phyloP scores from a whole-genome alignment of 1,140 invertebrate species.

The Pseudobourletiella spinata region DNA sequence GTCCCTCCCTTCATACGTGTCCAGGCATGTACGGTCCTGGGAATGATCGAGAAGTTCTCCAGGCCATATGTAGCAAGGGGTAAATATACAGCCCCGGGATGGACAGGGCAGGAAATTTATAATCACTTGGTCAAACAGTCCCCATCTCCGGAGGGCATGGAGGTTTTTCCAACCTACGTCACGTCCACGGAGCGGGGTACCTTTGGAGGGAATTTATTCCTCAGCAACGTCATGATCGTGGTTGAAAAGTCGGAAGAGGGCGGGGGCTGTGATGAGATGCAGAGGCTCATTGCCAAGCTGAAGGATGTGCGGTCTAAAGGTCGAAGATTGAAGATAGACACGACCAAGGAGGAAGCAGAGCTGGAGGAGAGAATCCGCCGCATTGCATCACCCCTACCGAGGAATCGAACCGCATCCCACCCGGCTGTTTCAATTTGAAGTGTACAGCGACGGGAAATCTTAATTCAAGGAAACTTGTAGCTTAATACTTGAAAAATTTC shows the following conservation, averaged over 20 bases:
- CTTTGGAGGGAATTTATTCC: background rate
- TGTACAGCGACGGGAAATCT: too few species aligned
- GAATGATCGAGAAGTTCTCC: background rate
- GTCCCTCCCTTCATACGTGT: background rate
- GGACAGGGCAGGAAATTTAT: background rate
- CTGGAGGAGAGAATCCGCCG: too few species aligned
- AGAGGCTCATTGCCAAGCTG: too few species aligned
- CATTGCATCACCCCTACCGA: too few species aligned
- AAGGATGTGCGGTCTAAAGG: too few species aligned
- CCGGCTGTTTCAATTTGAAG: too few species aligned
- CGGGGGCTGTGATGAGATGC: too few species aligned
- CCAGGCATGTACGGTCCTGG: conserved; percentile 2
- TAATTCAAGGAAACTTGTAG: too few species aligned
- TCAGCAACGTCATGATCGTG: background rate
- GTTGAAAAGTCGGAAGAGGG: background rate
- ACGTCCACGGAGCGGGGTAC: background rate
- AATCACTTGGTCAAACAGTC: background rate
- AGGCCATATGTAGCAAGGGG: background rate
- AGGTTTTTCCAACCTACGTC: background rate
- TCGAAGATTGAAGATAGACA: too few species aligned
- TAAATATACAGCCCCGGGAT: background rate
- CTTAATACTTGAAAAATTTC: too few species aligned
- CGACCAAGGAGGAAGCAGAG: too few species aligned
- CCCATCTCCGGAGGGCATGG: background rate
- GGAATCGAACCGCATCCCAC: too few species aligned